These are phyloP conservation scores for Triplophysa bombifrons DNA, from an alignment of 2,797 vertebrate genomes.

Conservation along the genomic window DNA sequence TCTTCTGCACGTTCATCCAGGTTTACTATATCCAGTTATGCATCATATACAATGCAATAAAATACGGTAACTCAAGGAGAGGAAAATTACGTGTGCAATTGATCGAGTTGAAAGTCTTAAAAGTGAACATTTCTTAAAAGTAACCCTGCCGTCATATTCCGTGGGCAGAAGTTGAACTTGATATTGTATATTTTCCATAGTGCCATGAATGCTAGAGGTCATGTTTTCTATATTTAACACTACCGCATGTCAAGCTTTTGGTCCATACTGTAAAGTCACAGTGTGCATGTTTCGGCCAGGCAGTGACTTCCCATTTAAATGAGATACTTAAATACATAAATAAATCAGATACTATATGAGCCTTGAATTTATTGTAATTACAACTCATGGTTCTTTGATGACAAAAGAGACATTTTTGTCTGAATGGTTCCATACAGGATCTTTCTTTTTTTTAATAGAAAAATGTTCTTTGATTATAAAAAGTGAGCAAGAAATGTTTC, in stretches of 20 bases:
- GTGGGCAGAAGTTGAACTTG: conserved; percentile 18
- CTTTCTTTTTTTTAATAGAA: no score
- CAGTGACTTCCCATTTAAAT: neutral
- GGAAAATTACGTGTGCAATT: neutral
- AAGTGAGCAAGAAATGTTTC: no score
- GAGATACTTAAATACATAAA: no score
- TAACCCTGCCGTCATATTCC: conserved; percentile 1
- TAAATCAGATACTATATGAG: neutral
- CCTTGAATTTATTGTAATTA: no score
- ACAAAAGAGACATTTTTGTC: no score
- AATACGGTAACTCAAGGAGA: neutral
- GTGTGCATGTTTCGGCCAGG: neutral
- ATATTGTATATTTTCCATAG: conserved; percentile 15
- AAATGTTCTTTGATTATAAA: no score
- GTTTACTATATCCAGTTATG: neutral
- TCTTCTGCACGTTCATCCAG: no score
- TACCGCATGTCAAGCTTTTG: conserved; percentile 23
- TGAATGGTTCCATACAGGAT: no score
- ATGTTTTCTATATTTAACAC: conserved; percentile 27
- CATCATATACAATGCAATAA: neutral
- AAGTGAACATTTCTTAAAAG: neutral
- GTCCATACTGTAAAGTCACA: neutral
- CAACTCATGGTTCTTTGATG: no score
- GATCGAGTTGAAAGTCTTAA: neutral
- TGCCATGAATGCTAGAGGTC: conserved; percentile 5